Percentiles rank a stretch among this genome's conserved stretches.
Evolutionary conservation across 2,888 invertebrate species (phyloP).

Genomic region (Boloria selene): DNA sequence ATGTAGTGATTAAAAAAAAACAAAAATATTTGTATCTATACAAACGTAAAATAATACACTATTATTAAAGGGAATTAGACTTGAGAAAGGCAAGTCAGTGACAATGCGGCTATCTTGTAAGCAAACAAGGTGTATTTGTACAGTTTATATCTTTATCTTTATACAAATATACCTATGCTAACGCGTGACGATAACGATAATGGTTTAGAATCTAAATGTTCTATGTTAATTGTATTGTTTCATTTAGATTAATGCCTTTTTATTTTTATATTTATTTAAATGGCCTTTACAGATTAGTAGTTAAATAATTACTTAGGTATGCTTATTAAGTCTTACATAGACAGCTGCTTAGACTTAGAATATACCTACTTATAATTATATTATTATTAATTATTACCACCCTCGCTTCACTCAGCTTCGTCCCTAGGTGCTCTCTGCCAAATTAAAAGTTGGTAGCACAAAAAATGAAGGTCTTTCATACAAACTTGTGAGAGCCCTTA

Average conservation of each 20-base stretch:
- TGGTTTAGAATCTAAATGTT: not conserved
- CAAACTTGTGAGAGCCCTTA: too few species aligned
- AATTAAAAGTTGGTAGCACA: too few species aligned
- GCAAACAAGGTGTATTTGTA: slow-evolving; percentile 72
- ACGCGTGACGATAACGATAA: slow-evolving; percentile 39
- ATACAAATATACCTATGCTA: slow-evolving; percentile 53
- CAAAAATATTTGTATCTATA: not conserved
- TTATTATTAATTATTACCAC: too few species aligned
- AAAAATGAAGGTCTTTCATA: too few species aligned
- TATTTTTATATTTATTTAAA: not conserved
- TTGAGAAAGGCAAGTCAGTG: slow-evolving; percentile 62
- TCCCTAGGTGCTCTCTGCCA: too few species aligned
- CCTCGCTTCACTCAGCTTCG: too few species aligned
- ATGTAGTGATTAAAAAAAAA: too few species aligned
- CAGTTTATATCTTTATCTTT: slow-evolving; percentile 76
- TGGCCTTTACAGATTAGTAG: not conserved
- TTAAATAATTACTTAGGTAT: too few species aligned
- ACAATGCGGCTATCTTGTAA: slow-evolving; percentile 68
- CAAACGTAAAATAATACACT: not conserved
- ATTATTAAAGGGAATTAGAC: slow-evolving; percentile 61
- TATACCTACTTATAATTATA: too few species aligned
- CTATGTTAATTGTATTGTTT: not conserved
- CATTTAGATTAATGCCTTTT: not conserved
- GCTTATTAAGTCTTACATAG: too few species aligned
- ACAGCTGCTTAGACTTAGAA: too few species aligned